phyloP scores from a whole-genome alignment of 2,797 vertebrate genomes.

The Phataginus tricuspis region DNA sequence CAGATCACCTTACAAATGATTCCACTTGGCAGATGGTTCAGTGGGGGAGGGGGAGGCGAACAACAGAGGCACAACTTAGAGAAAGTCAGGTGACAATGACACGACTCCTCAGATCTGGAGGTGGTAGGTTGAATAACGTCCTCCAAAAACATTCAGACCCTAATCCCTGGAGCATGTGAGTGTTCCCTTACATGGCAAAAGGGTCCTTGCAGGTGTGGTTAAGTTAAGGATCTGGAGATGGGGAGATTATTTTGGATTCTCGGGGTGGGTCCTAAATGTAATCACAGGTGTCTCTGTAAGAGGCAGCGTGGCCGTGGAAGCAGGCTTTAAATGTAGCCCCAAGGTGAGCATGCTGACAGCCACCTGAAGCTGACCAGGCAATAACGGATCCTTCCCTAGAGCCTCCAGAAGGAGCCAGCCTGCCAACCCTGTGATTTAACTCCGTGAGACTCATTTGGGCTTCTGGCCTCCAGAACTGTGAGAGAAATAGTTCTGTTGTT shows the following conservation, averaged over 20 bases:
- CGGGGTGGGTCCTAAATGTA: not conserved
- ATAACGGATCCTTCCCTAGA: not conserved
- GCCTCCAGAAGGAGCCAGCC: not conserved
- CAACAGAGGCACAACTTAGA: not conserved
- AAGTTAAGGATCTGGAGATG: not conserved
- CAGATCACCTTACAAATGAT: not conserved
- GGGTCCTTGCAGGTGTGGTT: not conserved
- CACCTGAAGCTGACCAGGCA: not conserved
- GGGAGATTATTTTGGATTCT: not conserved
- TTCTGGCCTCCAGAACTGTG: not conserved
- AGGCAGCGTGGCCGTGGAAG: not conserved
- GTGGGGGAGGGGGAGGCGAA: too few relatives aligned
- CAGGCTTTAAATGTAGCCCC: not conserved
- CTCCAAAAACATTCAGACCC: not conserved
- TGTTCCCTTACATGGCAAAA: not conserved
- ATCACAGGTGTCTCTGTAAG: not conserved
- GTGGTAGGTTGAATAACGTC: not conserved
- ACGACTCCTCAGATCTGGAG: not conserved
- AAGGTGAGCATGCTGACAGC: not conserved
- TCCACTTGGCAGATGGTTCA: not conserved
- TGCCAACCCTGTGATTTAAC: not conserved
- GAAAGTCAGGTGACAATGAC: not conserved
- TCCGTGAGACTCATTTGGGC: not conserved
- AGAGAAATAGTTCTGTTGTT: not conserved
- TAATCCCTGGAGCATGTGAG: not conserved